Base-by-base conservation (phyloP, 1,140 invertebrate genomes). In the Schmidtea mediterranea region DNA sequence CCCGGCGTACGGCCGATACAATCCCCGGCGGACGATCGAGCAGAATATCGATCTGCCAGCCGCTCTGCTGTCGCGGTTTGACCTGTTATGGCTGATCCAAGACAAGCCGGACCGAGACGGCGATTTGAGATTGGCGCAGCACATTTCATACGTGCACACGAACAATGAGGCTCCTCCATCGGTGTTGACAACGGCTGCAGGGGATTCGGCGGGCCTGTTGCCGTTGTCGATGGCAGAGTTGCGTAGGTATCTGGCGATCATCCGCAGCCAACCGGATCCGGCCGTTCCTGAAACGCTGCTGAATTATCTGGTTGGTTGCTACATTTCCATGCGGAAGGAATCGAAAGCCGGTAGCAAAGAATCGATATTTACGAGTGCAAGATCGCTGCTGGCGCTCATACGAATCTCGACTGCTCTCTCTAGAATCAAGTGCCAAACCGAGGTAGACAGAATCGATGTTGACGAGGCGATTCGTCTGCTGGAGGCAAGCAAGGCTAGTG, bases 31-130 rank as follows among this genome's bases (percentile, higher is more conserved):
- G 53, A 75, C 82, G 0, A 75, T 98, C 26, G 86, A 97, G 68
- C 86, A 95, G 60, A 98, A 98, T 62, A 81, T 98, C 49, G 83
- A 92, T 59, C 69, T 98, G 36, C 90, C 92, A 1, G 89, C 92
- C 19, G 90, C 92, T n/a, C 66, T 98, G 2, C 68, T 98, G 1
- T 97, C 90, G 1, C 75, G 92, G 58, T 98, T 98, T 68, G 92
- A 98, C 69, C 65, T 98, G 2, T 70, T 98, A 0, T 98, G 89
- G 87, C 69, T 98, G 1, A 86, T 95, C 55, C 83, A 87, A 62
- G 92, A 98, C 65, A 80, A 76, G 56, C 76, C 86, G 2, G 77
- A 95, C 61, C 71, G 78, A 46, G 81, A 87, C 53, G 86, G 84
- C 62, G 90, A 97, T 72, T 64, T 86, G 36, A 76, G 82, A 59